Evolutionary conservation across 2,888 invertebrate species (phyloP), one percentile per base, ranked within the genome.

Genomic region (Melieria omissa): DNA sequence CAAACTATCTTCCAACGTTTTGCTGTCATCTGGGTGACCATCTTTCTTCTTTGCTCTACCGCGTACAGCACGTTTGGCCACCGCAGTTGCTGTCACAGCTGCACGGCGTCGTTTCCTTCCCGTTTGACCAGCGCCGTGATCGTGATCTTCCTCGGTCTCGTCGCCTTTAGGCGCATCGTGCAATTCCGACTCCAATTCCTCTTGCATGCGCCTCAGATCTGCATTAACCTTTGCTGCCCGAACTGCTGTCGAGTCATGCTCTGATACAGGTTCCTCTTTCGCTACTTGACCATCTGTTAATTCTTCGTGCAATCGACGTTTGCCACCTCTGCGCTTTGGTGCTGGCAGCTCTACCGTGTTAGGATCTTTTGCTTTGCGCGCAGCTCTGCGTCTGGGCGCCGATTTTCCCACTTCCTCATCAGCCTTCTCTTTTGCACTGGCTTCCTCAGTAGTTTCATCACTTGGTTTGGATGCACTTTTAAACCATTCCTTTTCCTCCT

Each of bases 1-100:
- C 29, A 29, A 29, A 29, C 29, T 29, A 29, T 29, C 29, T 29
- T 29, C 29, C 29, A 12, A 57, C 42, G 4, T 68, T 62, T 16
- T 47, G 69, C 10, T 65, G 65, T 8, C 74, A 70, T 49, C 68
- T 71, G 5, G 49, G 42, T 4, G 14, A 45, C 49, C 67, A 63
- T 57, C 49, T 71, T 47, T 55, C 54, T 12, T 61, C 42, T 9
- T 29, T 58, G 58, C 12, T 29, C 29, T 42, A 5, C 8, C 44
- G 9, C 8, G 9, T 61, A 58, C 5, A 5, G 10, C 44, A 12
- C 8, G 9, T 61, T 16, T 41, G 2, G 16, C 44, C 12, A n/a
- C 9, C 41, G 29, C 41, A 58, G 41, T 58, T 14, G 58, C 10
- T 41, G 57, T 2, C 46, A 16, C 16, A 29, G 41, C 9, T 16